Evolutionary conservation across 2,113 vertebrate genomes (phyloP).

Genomic region (Triplophysa rosa): DNA sequence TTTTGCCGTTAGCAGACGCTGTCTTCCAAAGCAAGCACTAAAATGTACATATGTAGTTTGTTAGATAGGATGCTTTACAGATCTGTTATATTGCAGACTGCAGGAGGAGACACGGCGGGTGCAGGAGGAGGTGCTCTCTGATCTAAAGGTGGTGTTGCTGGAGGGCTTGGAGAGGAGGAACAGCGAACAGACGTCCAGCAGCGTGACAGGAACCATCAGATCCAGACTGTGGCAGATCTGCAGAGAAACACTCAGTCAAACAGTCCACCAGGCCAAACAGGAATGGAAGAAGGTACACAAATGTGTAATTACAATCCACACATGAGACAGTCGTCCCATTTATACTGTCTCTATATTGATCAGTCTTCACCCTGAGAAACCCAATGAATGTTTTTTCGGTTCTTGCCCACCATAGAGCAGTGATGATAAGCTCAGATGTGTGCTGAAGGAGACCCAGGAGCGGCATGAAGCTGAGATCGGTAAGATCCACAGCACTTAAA

Average conservation of each 20-base stretch:
- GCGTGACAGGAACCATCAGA: conserved; percentile 42
- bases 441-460: conserved; percentile 67
- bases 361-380: neutral
- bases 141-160: conserved; percentile 72
- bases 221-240: conserved; percentile 56
- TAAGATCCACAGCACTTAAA: conserved; percentile 60
- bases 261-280: conserved; percentile 67
- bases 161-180: conserved; percentile 69
- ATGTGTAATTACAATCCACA: too few relatives aligned
- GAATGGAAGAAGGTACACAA: conserved; percentile 78
- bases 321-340: neutral
- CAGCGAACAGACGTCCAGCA: conserved; percentile 50
- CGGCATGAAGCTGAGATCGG: conserved; percentile 64
- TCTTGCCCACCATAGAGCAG: conserved; percentile 57
- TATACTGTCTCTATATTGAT: neutral
- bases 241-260: conserved; percentile 68
- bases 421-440: conserved; percentile 62
- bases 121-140: conserved; percentile 72
- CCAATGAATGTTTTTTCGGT: neutral
- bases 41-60: neutral
- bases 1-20: too few relatives aligned
- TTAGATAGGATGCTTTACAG: too few relatives aligned
- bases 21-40: too few relatives aligned
- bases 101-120: conserved; percentile 63
- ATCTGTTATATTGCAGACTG: conserved; percentile 48